Conservation (phyloP, 2,888 invertebrate species). For the Allolobophora icterica region DNA sequence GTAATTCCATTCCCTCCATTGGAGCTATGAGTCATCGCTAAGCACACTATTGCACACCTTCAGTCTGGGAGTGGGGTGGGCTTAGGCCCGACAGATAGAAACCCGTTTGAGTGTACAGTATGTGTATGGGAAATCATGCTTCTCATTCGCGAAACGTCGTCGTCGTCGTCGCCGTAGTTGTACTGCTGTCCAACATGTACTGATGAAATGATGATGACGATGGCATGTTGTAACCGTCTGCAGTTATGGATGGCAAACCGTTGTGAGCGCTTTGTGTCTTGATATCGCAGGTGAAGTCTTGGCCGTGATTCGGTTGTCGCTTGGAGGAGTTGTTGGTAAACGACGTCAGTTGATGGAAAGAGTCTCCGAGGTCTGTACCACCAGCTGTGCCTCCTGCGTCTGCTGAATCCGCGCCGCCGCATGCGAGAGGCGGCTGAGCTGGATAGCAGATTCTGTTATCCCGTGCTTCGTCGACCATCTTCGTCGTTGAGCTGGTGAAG, state of each 20-base stretch:
- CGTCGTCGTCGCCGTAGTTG: background rate
- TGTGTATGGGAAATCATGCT: background rate
- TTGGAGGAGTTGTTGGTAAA: background rate
- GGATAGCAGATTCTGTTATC: conserved; percentile 12
- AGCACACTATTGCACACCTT: too few relatives aligned
- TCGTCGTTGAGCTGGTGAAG: conserved; percentile 4
- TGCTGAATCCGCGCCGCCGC: background rate
- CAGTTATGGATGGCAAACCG: background rate
- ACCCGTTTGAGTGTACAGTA: background rate
- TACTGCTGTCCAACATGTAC: background rate
- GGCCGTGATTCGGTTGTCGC: conserved; percentile 2
- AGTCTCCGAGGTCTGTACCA: background rate
- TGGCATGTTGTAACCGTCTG: background rate
- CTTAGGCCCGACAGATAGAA: background rate
- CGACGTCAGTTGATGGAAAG: background rate
- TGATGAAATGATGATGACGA: background rate
- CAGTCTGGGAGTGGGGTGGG: too few relatives aligned
- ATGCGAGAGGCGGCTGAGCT: background rate
- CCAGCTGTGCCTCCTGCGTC: background rate
- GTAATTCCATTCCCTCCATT: background rate
- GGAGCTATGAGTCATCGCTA: too few relatives aligned
- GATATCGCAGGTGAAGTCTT: background rate
- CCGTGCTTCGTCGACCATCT: background rate
- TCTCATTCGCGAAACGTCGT: background rate
- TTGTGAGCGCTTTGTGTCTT: background rate